Evolutionary conservation across 1,140 invertebrate species (phyloP).

Genomic region (Thrips palmi): DNA sequence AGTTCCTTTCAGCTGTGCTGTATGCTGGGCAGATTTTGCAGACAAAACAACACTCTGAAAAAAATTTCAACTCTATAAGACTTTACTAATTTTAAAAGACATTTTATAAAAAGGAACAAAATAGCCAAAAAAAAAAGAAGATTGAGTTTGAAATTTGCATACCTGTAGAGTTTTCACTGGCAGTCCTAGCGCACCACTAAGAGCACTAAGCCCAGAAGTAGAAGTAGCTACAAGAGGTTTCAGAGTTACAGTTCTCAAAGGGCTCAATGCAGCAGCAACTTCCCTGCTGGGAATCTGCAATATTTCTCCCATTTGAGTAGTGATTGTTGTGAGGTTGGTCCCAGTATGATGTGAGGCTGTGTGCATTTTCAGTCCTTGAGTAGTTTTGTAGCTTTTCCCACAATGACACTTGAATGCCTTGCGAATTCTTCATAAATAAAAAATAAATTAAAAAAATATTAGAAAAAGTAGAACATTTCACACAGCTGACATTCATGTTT

Average conservation of each 20-base stretch:
- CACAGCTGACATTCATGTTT: slow-evolving; percentile 7
- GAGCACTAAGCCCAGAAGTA: too few relatives aligned
- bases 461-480: slow-evolving; percentile 1
- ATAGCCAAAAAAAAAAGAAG: too few relatives aligned
- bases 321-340: slow-evolving; percentile 16
- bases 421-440: slow-evolving; percentile 36
- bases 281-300: slow-evolving; percentile 15
- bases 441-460: slow-evolving; percentile 1
- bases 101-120: too few relatives aligned
- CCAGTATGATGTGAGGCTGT: slow-evolving; percentile 34
- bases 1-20: background rate
- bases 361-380: slow-evolving; percentile 54
- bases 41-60: background rate
- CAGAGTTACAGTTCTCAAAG: slow-evolving; percentile 16
- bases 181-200: slow-evolving; percentile 15
- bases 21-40: background rate
- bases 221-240: slow-evolving; percentile 16
- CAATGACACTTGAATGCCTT: slow-evolving; percentile 64
- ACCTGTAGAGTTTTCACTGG: slow-evolving; percentile 17
- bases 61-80: background rate
- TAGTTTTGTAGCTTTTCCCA: slow-evolving; percentile 65
- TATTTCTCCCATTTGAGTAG: slow-evolving; percentile 15
- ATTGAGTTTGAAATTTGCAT: slow-evolving; percentile 6
- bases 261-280: slow-evolving; percentile 14
- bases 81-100: background rate